Percentiles rank a stretch among this genome's conserved stretches.
Conservation (phyloP, 2,888 invertebrate genomes). For the Rapana venosa region DNA sequence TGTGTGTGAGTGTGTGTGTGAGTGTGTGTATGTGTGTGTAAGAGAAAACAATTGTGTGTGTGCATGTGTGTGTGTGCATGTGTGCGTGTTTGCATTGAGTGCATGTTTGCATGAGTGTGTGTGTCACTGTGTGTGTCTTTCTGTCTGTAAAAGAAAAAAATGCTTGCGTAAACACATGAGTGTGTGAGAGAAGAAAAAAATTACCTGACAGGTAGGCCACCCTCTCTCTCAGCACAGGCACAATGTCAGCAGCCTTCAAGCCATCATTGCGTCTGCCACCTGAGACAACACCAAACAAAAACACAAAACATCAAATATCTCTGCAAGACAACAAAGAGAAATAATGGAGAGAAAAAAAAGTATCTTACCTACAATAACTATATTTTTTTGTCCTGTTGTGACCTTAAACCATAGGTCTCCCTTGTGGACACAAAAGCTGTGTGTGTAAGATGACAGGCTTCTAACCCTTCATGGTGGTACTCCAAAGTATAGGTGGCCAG, state of each 20-base stretch:
- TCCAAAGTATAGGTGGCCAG: no score
- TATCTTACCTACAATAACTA: no score
- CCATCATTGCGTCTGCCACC: slow-evolving; percentile 80
- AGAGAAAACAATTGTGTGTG: slow-evolving; percentile 20
- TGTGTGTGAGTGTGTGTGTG: slow-evolving; percentile 7
- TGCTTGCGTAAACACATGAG: background rate
- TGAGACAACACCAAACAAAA: slow-evolving; percentile 40
- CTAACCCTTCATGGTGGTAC: no score
- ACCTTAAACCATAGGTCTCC: no score
- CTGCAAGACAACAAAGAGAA: no score
- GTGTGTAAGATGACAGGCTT: no score
- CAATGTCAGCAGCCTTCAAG: slow-evolving; percentile 94
- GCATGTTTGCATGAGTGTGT: background rate
- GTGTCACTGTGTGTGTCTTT: background rate
- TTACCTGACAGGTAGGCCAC: slow-evolving; percentile 91
- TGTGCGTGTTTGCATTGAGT: background rate
- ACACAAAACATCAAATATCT: no score
- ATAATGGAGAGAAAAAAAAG: no score
- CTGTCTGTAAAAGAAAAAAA: background rate
- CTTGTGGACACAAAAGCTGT: no score
- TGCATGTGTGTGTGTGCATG: background rate
- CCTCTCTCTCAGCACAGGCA: slow-evolving; percentile 95
- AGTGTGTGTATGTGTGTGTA: background rate
- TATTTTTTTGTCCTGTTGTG: no score
- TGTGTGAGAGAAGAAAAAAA: slow-evolving; percentile 2